phyloP scores from a whole-genome alignment of 2,888 invertebrate genomes.

The Tuberolachnus salignus region DNA sequence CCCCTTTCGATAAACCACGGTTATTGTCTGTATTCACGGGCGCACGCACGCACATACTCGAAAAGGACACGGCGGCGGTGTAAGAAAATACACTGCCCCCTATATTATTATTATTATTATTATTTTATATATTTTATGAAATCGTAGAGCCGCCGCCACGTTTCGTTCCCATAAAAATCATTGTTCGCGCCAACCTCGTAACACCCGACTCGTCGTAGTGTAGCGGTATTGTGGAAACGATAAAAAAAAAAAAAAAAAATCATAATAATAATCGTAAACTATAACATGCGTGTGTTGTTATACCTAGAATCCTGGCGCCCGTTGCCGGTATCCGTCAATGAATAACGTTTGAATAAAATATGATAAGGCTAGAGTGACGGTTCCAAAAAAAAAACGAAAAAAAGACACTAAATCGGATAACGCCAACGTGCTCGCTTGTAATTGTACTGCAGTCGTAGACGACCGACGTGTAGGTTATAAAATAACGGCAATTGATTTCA shows the following conservation, averaged over 20 bases:
- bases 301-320: too few relatives aligned
- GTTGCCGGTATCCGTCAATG: neutral
- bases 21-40: slow-evolving; percentile 36
- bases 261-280: neutral
- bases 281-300: neutral
- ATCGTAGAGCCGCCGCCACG: slow-evolving; percentile 4
- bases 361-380: too few relatives aligned
- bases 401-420: too few relatives aligned
- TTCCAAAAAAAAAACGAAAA: too few relatives aligned
- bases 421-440: too few relatives aligned
- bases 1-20: neutral
- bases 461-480: too few relatives aligned
- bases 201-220: too few relatives aligned
- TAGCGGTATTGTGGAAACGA: neutral
- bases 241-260: neutral
- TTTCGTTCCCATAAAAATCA: slow-evolving; percentile 15
- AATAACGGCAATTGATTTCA: too few relatives aligned
- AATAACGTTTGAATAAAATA: too few relatives aligned
- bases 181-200: neutral
- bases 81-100: slow-evolving; percentile 3
- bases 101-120: too few relatives aligned
- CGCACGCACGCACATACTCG: neutral
- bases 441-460: too few relatives aligned
- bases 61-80: neutral
- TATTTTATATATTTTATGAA: neutral